Base-by-base conservation (phyloP, 2,797 vertebrate species). In the Eremophila alpestris region DNA sequence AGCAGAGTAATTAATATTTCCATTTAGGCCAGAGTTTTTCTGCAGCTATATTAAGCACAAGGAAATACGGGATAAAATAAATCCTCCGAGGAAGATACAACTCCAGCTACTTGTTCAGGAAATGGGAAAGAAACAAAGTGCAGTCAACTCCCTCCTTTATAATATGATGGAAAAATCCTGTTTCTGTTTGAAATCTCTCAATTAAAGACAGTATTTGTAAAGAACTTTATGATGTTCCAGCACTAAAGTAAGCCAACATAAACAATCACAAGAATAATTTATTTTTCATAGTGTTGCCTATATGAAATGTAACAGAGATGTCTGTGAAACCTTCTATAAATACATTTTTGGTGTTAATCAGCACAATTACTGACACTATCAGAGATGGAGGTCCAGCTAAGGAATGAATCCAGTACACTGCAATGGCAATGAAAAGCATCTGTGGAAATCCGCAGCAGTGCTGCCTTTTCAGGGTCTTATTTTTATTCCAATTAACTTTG, bases 1-100 rank as follows among this genome's bases (percentile, higher is more conserved):
- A 89, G 89, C 68, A 91, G 26, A 69, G 41, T 74, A 32, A 81
- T 59, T 55, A 34, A 20, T 56, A 77, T 75, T 92, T 91, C 89
- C 79, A 91, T 48, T 91, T 55, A 73, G 67, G 63, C 62, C 69
- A 83, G 36, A 63, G 22, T 32, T 12, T 87, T 92, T 90, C 81
- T 91, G 62, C 58, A 93, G 87, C 62, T 83, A 73, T 19, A 49
- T 62, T 81, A 95, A 74, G 58, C 52, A 80, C 34, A 84, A 87
- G 62, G 45, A 83, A 55, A 51, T 26, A 89, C 10, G 63, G 73
- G 65, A 81, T 64, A 92, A 93, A 95, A 93, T 55, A 85, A 95
- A 77, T 41, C 46, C 26, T 78, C 34, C 0, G 0, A 87, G 67
- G 36, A 95, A 92, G 60, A 77, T 21, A 77, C 8, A 87, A 38